Percentiles rank a stretch among this genome's conserved stretches.
Evolutionary conservation across 2,113 vertebrate genomes (phyloP).

Genomic region (Kryptolebias marmoratus): DNA sequence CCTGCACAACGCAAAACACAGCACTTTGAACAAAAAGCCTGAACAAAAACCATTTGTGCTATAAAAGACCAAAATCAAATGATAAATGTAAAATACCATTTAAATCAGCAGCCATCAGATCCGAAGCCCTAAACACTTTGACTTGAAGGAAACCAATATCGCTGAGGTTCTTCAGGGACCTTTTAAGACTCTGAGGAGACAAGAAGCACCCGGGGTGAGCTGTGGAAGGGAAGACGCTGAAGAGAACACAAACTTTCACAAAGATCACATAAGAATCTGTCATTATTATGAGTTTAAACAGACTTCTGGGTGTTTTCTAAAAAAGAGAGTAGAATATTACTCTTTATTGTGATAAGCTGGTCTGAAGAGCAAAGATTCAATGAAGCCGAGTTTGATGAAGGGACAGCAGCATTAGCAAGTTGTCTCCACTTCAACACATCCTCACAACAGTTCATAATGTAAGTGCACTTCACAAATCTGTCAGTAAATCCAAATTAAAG

Average conservation of each 20-base stretch:
- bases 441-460: too few species aligned
- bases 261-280: background rate
- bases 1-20: slow-evolving; percentile 77
- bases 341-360: too few species aligned
- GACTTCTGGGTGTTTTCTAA: background rate
- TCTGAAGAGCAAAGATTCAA: too few species aligned
- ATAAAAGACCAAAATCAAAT: background rate
- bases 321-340: background rate
- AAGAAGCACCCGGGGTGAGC: background rate
- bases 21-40: background rate
- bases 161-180: slow-evolving; percentile 83
- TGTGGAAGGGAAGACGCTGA: background rate
- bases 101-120: slow-evolving; percentile 93
- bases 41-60: background rate
- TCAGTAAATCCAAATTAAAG: slow-evolving; percentile 9
- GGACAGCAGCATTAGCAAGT: background rate
- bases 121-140: slow-evolving; percentile 89
- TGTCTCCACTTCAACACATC: background rate
- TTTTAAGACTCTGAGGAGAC: slow-evolving; percentile 82
- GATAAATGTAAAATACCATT: slow-evolving; percentile 83
- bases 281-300: background rate
- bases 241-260: background rate
- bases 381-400: background rate
- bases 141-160: slow-evolving; percentile 95
- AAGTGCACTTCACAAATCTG: background rate